Base-by-base conservation (phyloP, 37 sponge, comb jelly and placozoan species). In the Cliona cf. orientalis region DNA sequence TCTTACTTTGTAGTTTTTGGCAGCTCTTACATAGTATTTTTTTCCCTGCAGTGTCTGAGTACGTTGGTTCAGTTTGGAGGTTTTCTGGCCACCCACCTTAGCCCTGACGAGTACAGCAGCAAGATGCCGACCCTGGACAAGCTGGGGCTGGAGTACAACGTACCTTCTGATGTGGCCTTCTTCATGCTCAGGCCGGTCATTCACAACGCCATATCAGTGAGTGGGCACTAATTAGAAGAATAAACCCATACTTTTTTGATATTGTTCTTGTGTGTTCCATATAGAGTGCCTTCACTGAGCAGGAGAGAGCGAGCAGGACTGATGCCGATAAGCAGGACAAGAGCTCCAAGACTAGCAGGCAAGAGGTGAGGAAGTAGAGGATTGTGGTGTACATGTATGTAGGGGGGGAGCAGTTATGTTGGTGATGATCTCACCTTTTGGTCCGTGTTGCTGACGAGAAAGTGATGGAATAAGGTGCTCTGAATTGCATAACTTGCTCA, bases 31-130 rank as follows among this genome's bases (percentile, higher is more conserved):
- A 49, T 14, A 49, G 53, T 6, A 44, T 41, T 69, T 12, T 6
- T 39, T 45, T 49, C 68, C 35, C 19, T 71, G 23, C 90, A 98
- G 97, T 98, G 99, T 45, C 85, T 97, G 89, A 97, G 96, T 61
- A 94, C 99, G 1, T 78, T 98, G 71, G 90, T 96, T 31, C 99
- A 98, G 78, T 96, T 98, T 81, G 95, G 95, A 9, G 86, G 84
- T 42, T 98, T 98, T 66, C 86, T 98, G 53, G 86, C 96, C 45
- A 88, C 88, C 1, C 92, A 96, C 83, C 69, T 94, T 41, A 85
- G 76, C 43, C 60, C 88, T 25, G 90, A 93, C 1, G 97, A 98
- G 74, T 96, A 96, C 58, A 68, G 68, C 37, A 55, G 76, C 17
- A 75, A 83, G 40, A 71, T 98, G 2, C 98, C 98, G 5, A 53